Evolutionary conservation across 2,797 vertebrate species (phyloP), one percentile per base, ranked within the genome.

Genomic region (Neosalanx taihuensis): DNA sequence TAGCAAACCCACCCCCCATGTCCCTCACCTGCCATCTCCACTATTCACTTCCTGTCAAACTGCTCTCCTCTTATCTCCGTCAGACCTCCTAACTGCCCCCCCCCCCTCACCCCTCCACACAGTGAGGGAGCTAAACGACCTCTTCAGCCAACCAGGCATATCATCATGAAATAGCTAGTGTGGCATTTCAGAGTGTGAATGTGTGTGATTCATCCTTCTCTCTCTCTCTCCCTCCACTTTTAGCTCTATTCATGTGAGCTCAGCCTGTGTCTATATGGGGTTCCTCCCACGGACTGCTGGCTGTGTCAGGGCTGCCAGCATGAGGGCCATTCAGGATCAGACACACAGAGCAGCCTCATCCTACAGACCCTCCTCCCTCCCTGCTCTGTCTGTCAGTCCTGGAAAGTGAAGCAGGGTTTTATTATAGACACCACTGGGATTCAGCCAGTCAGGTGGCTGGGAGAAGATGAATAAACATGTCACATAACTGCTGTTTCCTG

Each of bases 121-220:
- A 26, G n/a, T n/a, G n/a, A n/a, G n/a, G n/a, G n/a, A n/a, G n/a
- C n/a, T n/a, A n/a, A n/a, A n/a, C n/a, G n/a, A n/a, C n/a, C n/a
- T n/a, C n/a, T n/a, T 17, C 15, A 53, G 37, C 37, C 37, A 41
- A 41, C 37, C 7, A 53, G 15, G 51, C 15, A 53, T 53, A 53
- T 53, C 15, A 53, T 87, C 82, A 83, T 82, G 79, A 87, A 88
- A 85, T 86, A 87, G 7, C 85, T 73, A 81, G 87, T 78, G 90
- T 91, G 87, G 87, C 87, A 83, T 88, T 84, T 82, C 74, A 81
- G 82, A 86, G 82, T 86, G 35, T 53, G 58, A 53, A 60, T 80
- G 82, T 75, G 82, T 89, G 88, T 90, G 90, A 91, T 89, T 91
- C 89, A 90, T 89, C 89, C 79, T 84, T 60, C 61, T 58, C 59